Base-by-base conservation (phyloP, 1,140 invertebrate genomes). In the Drosophila athabasca region DNA sequence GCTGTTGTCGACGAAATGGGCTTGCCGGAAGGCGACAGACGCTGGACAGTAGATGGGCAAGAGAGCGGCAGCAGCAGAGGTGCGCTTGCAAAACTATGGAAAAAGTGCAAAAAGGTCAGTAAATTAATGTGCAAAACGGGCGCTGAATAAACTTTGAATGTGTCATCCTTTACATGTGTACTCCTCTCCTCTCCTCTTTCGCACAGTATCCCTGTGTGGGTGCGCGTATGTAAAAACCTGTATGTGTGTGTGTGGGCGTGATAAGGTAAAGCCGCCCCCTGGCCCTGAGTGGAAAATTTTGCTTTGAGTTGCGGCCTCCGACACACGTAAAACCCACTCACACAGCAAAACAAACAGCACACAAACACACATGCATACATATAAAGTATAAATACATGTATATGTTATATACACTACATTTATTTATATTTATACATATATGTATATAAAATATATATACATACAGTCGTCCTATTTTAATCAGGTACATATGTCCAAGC, bases 51-150 rank as follows among this genome's bases (percentile, higher is more conserved):
- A 29, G 26, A 29, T 29, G 26, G 7, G 26, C 26, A 29, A 6
- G 29, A 31, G 29, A 31, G 29, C 29, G 29, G 29, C 7, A 7
- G 43, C 17, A 26, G 4, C n/a, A 24, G 41, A 31, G 57, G 67
- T 49, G 67, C 54, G 55, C 62, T 51, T 55, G 51, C 55, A 62
- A 62, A 85, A 85, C 81, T 87, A 81, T 85, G 73, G 51, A 58
- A 81, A 77, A 85, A 81, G 64, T 76, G 70, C 77, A 85, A 81
- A 85, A 81, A 85, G 81, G 82, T 85, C 82, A 87, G 78, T 85
- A 87, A 85, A 85, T 87, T 87, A 85, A 85, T 85, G 82, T 87
- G 82, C 77, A 85, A 78, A 81, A 74, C 61, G 68, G 81, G 64
- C 58, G 50, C 50, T 65, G 81, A 68, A 77, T 85, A 85, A 84